Percentiles rank a stretch among this genome's conserved stretches.
phyloP scores from a whole-genome alignment of 2,888 invertebrate species.

The Cyclophora albipunctata region DNA sequence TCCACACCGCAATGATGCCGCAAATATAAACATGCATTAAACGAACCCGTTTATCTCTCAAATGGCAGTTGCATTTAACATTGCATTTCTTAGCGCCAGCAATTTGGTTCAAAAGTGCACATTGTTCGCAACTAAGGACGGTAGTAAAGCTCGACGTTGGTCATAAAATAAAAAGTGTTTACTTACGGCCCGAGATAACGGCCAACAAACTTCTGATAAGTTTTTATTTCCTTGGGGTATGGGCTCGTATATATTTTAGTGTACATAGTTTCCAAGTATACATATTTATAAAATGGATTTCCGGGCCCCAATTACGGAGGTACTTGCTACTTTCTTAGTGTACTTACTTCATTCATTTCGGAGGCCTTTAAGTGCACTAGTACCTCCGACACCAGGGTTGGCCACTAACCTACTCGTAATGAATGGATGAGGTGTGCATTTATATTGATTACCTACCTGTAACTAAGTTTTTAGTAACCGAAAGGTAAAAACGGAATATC shows the following conservation, averaged over 20 bases:
- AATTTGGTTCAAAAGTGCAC: no score
- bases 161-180: conserved; percentile 72
- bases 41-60: no score
- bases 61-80: no score
- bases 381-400: no score
- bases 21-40: no score
- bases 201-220: conserved; percentile 69
- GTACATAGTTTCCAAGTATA: conserved; percentile 20
- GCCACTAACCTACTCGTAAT: no score
- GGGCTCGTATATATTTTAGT: conserved; percentile 40
- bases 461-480: no score
- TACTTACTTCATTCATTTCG: no score
- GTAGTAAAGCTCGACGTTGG: conserved; percentile 54
- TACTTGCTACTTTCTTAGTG: conserved; percentile 3
- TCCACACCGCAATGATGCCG: background rate
- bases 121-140: conserved; percentile 2
- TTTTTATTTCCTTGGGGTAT: conserved; percentile 62
- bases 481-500: no score
- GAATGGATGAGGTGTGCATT: no score
- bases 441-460: no score
- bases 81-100: background rate
- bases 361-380: no score
- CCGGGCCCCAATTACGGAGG: conserved; percentile 1
- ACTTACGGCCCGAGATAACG: conserved; percentile 62
- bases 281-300: conserved; percentile 9